These are phyloP conservation scores for Mayetiola destructor DNA, from an alignment of 2,888 invertebrate species.

Conservation along the genomic window DNA sequence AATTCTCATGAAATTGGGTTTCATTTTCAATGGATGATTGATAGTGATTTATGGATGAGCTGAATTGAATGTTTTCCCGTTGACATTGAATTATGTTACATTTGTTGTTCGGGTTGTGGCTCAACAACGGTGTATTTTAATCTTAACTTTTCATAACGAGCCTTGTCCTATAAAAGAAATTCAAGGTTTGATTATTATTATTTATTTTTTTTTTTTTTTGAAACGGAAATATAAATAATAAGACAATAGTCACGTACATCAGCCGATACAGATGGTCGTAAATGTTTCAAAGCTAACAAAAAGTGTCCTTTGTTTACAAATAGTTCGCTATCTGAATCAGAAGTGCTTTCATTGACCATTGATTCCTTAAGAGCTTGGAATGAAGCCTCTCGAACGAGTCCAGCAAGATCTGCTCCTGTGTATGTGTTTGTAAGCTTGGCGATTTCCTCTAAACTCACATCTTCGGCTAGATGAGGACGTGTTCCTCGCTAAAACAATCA, in stretches of 20 bases:
- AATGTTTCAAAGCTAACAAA: slow-evolving; percentile 55
- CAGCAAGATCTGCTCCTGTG: slow-evolving; percentile 88
- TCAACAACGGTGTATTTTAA: slow-evolving; percentile 48
- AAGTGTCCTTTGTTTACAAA: slow-evolving; percentile 59
- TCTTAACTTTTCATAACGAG: slow-evolving; percentile 59
- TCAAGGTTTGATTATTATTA: slow-evolving; percentile 12
- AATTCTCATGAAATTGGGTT: too few species aligned
- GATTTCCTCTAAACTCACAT: slow-evolving; percentile 60
- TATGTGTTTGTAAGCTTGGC: slow-evolving; percentile 60
- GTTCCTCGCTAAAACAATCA: slow-evolving; percentile 51
- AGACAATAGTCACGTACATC: slow-evolving; percentile 38
- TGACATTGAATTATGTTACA: too few species aligned
- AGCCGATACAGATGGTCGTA: slow-evolving; percentile 73
- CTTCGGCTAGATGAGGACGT: slow-evolving; percentile 55
- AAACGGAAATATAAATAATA: not conserved
- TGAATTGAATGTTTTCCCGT: not conserved
- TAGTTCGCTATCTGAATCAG: slow-evolving; percentile 30
- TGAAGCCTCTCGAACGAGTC: slow-evolving; percentile 77
- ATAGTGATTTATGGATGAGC: not conserved
- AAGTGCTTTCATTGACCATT: slow-evolving; percentile 39
- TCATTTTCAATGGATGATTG: too few species aligned
- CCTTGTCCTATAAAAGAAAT: slow-evolving; percentile 7
- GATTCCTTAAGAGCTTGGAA: slow-evolving; percentile 64
- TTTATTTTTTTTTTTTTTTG: not conserved
- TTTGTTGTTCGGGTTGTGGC: not conserved